These are phyloP conservation scores for Tyria jacobaeae DNA, from an alignment of 2,888 invertebrate species.

Conservation along the genomic window DNA sequence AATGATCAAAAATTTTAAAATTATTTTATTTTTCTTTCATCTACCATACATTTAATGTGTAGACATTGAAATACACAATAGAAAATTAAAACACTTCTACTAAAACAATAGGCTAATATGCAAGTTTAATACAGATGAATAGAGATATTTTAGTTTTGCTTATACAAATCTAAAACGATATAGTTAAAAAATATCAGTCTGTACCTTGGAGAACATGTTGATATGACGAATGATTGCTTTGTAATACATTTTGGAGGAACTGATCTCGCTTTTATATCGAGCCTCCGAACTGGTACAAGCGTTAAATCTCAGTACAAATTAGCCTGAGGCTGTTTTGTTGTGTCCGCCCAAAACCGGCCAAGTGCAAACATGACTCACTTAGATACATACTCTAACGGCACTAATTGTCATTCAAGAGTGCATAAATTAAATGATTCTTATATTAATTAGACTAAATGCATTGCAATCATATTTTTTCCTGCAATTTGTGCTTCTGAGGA, in stretches of 20 bases:
- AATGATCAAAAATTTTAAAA: not conserved
- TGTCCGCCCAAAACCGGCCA: slow-evolving; percentile 29
- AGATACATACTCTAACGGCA: slow-evolving; percentile 19
- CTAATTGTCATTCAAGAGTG: too few relatives aligned
- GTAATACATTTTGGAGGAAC: slow-evolving; percentile 73
- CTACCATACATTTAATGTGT: not conserved
- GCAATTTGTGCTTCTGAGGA: too few relatives aligned
- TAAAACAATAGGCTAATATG: too few relatives aligned
- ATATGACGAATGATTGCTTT: slow-evolving; percentile 66
- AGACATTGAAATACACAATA: too few relatives aligned
- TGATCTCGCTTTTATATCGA: slow-evolving; percentile 77
- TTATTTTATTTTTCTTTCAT: not conserved
- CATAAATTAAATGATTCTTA: not conserved
- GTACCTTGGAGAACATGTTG: slow-evolving; percentile 83
- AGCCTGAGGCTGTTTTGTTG: slow-evolving; percentile 44
- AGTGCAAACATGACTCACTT: slow-evolving; percentile 29
- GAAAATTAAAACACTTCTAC: not conserved
- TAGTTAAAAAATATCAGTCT: slow-evolving; percentile 23
- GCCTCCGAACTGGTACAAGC: slow-evolving; percentile 68
- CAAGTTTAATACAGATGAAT: too few relatives aligned
- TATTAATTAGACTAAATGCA: not conserved
- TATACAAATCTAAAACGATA: too few relatives aligned
- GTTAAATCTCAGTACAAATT: slow-evolving; percentile 53
- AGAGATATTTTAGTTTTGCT: too few relatives aligned
- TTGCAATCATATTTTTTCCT: too few relatives aligned